Conservation (phyloP, 1,140 invertebrate species). For the Monomorium pharaonis region DNA sequence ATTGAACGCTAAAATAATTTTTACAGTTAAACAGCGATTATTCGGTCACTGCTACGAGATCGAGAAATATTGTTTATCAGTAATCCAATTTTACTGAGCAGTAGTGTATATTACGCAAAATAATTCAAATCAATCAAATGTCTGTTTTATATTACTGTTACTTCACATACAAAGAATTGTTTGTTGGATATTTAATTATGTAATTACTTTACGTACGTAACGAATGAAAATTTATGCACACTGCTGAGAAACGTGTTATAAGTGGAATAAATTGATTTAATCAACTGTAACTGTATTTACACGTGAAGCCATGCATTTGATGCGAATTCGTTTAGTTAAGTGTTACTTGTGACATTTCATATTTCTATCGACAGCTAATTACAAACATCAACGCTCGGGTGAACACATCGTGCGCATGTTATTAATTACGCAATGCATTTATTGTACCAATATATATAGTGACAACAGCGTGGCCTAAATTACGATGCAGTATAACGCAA, state of each 20-base stretch:
- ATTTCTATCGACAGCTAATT: constrained; percentile 46
- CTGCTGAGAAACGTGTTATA: constrained; percentile 1
- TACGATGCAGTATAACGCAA: neutral
- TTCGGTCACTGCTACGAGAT: neutral
- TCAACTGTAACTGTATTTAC: constrained; percentile 40
- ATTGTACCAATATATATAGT: constrained; percentile 12
- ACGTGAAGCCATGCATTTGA: constrained; percentile 41
- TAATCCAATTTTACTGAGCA: neutral
- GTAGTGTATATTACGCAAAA: neutral
- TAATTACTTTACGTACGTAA: neutral
- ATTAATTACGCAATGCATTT: constrained; percentile 52
- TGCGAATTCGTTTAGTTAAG: constrained; percentile 45
- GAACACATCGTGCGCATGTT: constrained; percentile 14
- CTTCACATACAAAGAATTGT: neutral
- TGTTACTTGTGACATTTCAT: constrained; percentile 52
- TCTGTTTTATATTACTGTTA: neutral
- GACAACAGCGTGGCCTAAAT: neutral
- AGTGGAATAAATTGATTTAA: constrained; percentile 43
- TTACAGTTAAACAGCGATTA: constrained; percentile 1
- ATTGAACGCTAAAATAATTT: constrained; percentile 27
- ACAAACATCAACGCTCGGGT: constrained; percentile 34
- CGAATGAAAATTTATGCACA: constrained; percentile 19
- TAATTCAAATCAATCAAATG: neutral
- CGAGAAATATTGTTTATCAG: neutral
- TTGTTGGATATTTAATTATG: constrained; percentile 11